Evolutionary conservation across 2,113 vertebrate species (phyloP), one percentile per base, ranked within the genome.

Genomic region (Pristiophorus japonicus): DNA sequence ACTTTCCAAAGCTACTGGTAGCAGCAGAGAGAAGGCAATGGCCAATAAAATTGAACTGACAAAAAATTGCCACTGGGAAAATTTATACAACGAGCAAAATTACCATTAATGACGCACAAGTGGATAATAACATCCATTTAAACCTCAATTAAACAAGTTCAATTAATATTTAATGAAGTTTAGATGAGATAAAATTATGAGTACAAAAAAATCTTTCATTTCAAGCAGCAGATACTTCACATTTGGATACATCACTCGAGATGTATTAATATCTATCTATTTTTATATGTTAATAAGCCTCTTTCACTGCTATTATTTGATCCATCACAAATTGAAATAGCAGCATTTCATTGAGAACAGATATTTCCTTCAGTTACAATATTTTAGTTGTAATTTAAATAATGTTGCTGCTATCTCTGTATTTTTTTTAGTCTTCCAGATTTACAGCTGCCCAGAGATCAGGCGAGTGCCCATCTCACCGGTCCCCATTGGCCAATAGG

Each of bases 131-230:
- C 42, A 94, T 94, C 66, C 11, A 70, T 27, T 94, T 94, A 94
- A 94, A 94, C 45, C 66, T 70, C 66, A 94, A 94, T 94, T 70
- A 51, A 94, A 94, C 27, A 94, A 45, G 42, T 94, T 94, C 93
- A 94, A 51, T 70, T 70, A 70, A 94, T 51, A 51, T 34, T 94
- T 70, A 94, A 45, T 94, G 22, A 94, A 45, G 45, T 94, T 94
- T 94, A 94, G 93, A 70, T 94, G 93, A 94, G 93, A 94, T 94
- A 73, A 73, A 94, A 27, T 94, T 70, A 27, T 70, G 24, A 66
- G 63, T 38, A 92, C 59, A 38, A 62, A 55, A 55, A 92, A 30
- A n/a, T n/a, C 88, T 34, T 34, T 30, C 27, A 59, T n/a, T 92
- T 59, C 11, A 1, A 65, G 34, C 42, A 93, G 81, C 16, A 65